Evolutionary conservation across 1,140 invertebrate genomes (phyloP), one percentile per base, ranked within the genome.

Genomic region (Oncopeltus fasciatus): DNA sequence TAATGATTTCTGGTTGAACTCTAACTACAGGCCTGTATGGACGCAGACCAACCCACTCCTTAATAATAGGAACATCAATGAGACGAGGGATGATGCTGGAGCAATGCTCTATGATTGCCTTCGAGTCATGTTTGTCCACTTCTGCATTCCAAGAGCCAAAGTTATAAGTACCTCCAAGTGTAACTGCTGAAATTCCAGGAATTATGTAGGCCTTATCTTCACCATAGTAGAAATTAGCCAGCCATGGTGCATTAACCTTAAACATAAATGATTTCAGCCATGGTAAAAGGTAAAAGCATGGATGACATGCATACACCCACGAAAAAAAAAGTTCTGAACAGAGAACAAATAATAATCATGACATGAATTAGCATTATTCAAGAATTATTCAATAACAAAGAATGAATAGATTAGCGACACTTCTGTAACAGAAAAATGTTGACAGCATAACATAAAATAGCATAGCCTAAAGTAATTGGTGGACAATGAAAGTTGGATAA

Each of bases 211-310:
- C 86, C 67, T 91, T 86, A 58, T 82, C 78, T 68, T 93, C 89
- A 0, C 80, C 83, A 69, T 90, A 92, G 69, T 89, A 87, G 29
- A 88, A 91, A 1, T 82, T 85, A 76, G 93, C 92, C 4, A 95
- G 74, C 90, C 91, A 95, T 0, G 92, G 91, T 12, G 92, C 92
- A 66, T 81, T 79, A 1, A 90, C 85, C 84, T 86, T n/a, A n/a
- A n/a, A n/a, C n/a, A n/a, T n/a, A n/a, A n/a, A n/a, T n/a, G n/a
- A n/a, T n/a, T n/a, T n/a, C n/a, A n/a, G n/a, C n/a, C n/a, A n/a
- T n/a, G n/a, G n/a, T n/a, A n/a, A n/a, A n/a, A n/a, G n/a, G n/a
- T n/a, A n/a, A n/a, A n/a, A n/a, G n/a, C n/a, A n/a, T n/a, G n/a
- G n/a, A n/a, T n/a, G n/a, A n/a, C n/a, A n/a, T n/a, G n/a, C n/a